Conservation (phyloP, 2,113 vertebrate genomes). For the chimpanzee (Pan troglodytes) region DNA sequence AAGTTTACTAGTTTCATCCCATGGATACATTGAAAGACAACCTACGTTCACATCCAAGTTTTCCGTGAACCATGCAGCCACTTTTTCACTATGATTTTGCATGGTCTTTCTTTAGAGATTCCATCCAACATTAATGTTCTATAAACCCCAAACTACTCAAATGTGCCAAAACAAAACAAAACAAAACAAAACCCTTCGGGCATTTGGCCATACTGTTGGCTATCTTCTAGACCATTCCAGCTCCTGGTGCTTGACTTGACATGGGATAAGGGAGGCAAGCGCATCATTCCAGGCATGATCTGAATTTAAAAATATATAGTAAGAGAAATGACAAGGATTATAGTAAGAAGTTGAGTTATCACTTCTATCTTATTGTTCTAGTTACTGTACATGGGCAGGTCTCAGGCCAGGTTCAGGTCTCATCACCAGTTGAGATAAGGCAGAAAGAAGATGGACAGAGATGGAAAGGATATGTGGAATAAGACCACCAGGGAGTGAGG, state of each 20-base stretch:
- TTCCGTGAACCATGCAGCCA: neutral
- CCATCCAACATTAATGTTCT: neutral
- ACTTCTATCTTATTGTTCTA: neutral
- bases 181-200: neutral
- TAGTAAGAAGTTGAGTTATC: neutral
- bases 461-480: neutral
- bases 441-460: neutral
- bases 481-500: constrained; percentile 13
- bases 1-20: neutral
- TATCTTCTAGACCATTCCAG: neutral
- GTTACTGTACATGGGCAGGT: neutral
- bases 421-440: neutral
- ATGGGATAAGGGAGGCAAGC: neutral
- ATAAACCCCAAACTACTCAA: neutral
- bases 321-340: neutral
- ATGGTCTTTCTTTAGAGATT: neutral
- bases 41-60: neutral
- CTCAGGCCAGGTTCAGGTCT: neutral
- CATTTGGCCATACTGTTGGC: neutral
- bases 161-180: neutral
- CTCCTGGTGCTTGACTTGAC: neutral
- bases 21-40: neutral
- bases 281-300: neutral
- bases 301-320: neutral
- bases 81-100: neutral